Percentiles rank a stretch among this genome's conserved stretches.
Evolutionary conservation across 2,113 vertebrate genomes (phyloP).

Genomic region (Myrmophylax atrothorax): DNA sequence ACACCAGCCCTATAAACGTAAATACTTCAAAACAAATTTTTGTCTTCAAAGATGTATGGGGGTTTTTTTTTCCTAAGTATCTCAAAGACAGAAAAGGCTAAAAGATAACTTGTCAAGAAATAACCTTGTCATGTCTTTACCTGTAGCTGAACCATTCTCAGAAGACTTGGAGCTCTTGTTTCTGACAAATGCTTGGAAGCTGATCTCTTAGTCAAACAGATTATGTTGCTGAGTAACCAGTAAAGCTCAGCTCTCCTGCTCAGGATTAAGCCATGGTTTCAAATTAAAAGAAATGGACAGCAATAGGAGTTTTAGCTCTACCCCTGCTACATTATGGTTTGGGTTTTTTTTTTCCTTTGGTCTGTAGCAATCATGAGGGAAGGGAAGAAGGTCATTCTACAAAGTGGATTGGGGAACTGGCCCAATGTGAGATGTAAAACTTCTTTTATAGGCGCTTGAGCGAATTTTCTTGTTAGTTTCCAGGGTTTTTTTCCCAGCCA

Average conservation of each 20-base stretch:
- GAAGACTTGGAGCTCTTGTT: not conserved
- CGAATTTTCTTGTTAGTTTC: not conserved
- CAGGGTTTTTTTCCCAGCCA: not conserved
- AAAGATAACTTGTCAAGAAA: not conserved
- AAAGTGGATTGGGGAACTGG: not conserved
- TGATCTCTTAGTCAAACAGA: slow-evolving; percentile 13
- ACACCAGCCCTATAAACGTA: not conserved
- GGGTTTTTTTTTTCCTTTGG: not conserved
- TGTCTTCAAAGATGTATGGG: not conserved
- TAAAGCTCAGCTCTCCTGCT: not conserved
- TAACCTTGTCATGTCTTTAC: not conserved
- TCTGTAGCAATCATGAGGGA: not conserved
- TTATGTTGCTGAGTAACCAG: slow-evolving; percentile 48
- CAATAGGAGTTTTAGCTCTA: not conserved
- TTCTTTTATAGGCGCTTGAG: not conserved
- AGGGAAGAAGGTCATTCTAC: not conserved
- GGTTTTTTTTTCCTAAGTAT: not conserved
- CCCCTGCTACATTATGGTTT: not conserved
- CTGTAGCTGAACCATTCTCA: not conserved
- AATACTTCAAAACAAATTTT: not conserved
- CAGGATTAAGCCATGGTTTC: not conserved
- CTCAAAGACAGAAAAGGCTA: not conserved
- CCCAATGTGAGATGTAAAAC: not conserved
- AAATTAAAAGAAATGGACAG: not conserved
- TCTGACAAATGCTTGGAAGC: not conserved